Percentiles rank a stretch among this genome's conserved stretches.
These are phyloP conservation scores for Poeciliopsis turrubarensis DNA, from an alignment of 2,113 vertebrate species.

Conservation along the genomic window DNA sequence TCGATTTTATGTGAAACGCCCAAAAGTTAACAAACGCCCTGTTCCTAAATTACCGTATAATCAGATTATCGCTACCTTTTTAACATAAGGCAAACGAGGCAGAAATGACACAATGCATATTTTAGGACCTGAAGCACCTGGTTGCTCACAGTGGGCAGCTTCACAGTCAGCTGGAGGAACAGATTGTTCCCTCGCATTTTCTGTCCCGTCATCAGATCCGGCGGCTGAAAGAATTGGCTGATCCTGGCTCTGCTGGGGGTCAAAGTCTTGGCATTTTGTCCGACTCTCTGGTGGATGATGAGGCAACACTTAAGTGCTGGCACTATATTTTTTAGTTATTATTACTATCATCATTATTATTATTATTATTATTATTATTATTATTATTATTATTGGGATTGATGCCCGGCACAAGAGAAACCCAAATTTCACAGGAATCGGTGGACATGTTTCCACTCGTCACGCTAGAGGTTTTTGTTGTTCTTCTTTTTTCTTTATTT, in stretches of 20 bases:
- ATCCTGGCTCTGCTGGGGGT: constrained; percentile 54
- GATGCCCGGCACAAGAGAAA: neutral
- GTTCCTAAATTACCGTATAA: neutral
- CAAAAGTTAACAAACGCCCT: neutral
- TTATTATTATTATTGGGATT: too few species aligned
- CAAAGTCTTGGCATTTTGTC: constrained; percentile 41
- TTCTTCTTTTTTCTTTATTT: too few species aligned
- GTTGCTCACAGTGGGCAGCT: constrained; percentile 49
- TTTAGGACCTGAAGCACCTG: constrained; percentile 35
- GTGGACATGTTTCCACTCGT: too few species aligned
- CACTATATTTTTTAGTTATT: neutral
- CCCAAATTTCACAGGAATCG: too few species aligned
- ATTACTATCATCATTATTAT: too few species aligned
- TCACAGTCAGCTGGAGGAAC: constrained; percentile 59
- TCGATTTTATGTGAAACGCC: neutral
- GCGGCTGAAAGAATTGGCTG: constrained; percentile 57
- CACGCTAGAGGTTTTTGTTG: too few species aligned
- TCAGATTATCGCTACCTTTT: neutral
- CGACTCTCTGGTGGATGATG: constrained; percentile 37
- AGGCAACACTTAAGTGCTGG: constrained; percentile 19
- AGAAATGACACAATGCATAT: constrained; percentile 5
- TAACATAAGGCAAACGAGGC: neutral
- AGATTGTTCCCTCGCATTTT: constrained; percentile 66
- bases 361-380: too few species aligned
- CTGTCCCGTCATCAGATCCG: constrained; percentile 66